These are phyloP conservation scores for Rhinatrema bivittatum DNA, from an alignment of 2,797 vertebrate species.

Conservation along the genomic window DNA sequence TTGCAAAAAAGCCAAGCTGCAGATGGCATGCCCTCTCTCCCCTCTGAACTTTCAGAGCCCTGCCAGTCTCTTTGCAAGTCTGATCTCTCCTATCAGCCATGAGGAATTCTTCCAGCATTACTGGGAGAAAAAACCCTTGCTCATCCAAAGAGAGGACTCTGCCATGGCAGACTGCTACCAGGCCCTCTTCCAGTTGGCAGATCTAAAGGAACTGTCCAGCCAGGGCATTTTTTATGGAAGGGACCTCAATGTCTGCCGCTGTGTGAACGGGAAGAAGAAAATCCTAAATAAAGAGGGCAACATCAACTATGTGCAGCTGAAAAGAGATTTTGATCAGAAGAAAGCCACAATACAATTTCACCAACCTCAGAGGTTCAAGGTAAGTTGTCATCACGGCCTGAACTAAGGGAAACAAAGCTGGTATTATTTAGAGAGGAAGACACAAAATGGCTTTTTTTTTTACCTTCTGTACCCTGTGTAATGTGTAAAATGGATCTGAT, in stretches of 20 bases:
- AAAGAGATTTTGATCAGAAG: slow-evolving; percentile 67
- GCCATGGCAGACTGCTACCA: slow-evolving; percentile 53
- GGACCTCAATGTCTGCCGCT: slow-evolving; percentile 77
- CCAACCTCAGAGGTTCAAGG: slow-evolving; percentile 91
- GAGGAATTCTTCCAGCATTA: slow-evolving; percentile 73
- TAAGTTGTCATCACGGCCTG: no score
- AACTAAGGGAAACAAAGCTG: no score
- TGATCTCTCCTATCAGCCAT: slow-evolving; percentile 66
- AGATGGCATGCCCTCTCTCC: background rate
- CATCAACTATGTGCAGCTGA: slow-evolving; percentile 65
- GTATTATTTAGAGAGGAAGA: no score
- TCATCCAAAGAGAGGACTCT: slow-evolving; percentile 63
- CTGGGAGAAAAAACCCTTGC: slow-evolving; percentile 84
- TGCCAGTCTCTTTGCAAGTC: slow-evolving; percentile 64
- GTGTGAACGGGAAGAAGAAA: slow-evolving; percentile 68
- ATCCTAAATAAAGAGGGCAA: slow-evolving; percentile 70
- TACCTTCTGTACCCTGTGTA: no score
- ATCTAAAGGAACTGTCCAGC: slow-evolving; percentile 64
- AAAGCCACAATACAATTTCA: slow-evolving; percentile 89
- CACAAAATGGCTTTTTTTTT: no score
- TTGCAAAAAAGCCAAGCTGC: slow-evolving; percentile 44
- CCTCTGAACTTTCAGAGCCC: slow-evolving; percentile 62
- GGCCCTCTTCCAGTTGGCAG: slow-evolving; percentile 71
- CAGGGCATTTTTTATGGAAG: slow-evolving; percentile 59
- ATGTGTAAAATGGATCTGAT: no score